Evolutionary conservation across 1,140 invertebrate genomes (phyloP), one percentile per base, ranked within the genome.

Genomic region (Linepithema humile): DNA sequence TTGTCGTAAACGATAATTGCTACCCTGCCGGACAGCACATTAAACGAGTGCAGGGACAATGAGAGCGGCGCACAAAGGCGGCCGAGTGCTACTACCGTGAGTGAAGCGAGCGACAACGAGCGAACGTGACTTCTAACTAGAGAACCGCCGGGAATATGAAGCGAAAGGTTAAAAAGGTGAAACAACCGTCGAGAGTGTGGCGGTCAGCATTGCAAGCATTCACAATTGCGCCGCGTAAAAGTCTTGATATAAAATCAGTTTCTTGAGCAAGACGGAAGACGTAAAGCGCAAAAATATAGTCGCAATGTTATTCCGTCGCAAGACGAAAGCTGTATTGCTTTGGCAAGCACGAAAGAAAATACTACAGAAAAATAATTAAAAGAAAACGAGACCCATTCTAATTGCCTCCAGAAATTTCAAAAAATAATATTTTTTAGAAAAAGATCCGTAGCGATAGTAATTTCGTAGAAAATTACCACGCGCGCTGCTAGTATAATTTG

Each of bases 1-100:
- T 23, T 80, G 32, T 78, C 75, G 64, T 69, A 69, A 69, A 59
- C 64, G 62, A 80, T 80, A 70, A 80, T 80, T 80, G 64, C 75
- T 70, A 70, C 62, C 35, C 50, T 53, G 35, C 35, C 32, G 35
- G 48, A 40, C 64, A 69, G 48, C 75, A 80, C 69, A 80, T 80
- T 78, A 80, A 80, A 80, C 64, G 75, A 69, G 62, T 80, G 35
- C 64, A 59, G 40, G 48, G 64, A 78, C 62, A 69, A 78, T 78
- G 75, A 69, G 45, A 69, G 17, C 5, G 9, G 23, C 9, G 4
- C 64, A 80, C 75, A 70, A 80, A 80, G 64, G 48, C 75, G 43
- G 35, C 7, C 53, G 26, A 64, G 40, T 35, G 43, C 40, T 26
- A 48, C 23, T 23, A 10, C 3, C 64, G 35, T 38, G 48, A 55